Evolutionary conservation across 2,113 vertebrate genomes (phyloP).

Genomic region (Tilapia sparmanii): DNA sequence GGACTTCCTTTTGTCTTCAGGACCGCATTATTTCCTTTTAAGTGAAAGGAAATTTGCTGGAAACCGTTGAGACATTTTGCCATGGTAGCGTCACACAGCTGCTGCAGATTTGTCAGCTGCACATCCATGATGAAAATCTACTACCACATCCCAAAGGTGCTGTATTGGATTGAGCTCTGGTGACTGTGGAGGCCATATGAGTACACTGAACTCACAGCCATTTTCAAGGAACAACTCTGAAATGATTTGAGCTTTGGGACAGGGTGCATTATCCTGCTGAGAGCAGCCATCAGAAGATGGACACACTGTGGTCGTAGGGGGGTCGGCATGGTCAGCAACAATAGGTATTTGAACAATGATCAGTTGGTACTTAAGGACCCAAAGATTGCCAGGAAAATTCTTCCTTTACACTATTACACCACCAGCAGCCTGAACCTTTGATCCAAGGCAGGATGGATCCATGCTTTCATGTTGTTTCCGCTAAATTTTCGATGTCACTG

Average conservation of each 20-base stretch:
- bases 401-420: not conserved
- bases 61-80: not conserved
- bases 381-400: not conserved
- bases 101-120: not conserved
- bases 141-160: not conserved
- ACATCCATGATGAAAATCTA: not conserved
- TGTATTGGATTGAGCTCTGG: not conserved
- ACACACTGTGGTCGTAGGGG: not conserved
- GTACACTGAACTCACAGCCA: not conserved
- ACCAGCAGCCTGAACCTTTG: not conserved
- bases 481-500: not conserved
- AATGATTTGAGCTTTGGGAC: not conserved
- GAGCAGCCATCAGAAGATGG: not conserved
- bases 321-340: not conserved
- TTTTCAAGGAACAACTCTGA: not conserved
- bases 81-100: rapidly evolving
- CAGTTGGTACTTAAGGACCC: not conserved
- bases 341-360: not conserved
- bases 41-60: not conserved
- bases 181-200: not conserved
- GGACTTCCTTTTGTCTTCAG: not conserved
- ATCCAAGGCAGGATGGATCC: not conserved
- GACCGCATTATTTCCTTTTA: not conserved
- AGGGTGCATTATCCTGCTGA: not conserved
- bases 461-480: not conserved